These are phyloP conservation scores for Mythimna ferrago DNA, from an alignment of 2,888 invertebrate species.

Conservation along the genomic window DNA sequence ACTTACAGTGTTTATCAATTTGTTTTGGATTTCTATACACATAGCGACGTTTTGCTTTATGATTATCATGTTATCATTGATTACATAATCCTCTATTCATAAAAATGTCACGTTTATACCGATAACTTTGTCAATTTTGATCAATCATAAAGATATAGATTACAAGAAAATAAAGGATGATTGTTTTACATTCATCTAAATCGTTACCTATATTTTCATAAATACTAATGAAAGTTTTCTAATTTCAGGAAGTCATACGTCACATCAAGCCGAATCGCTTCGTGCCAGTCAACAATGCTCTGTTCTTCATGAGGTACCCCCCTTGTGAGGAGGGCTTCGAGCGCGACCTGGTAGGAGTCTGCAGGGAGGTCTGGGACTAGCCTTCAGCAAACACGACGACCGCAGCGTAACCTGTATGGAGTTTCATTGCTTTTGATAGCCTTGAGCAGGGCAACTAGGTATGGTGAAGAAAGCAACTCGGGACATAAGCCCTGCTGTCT, in stretches of 20 bases:
- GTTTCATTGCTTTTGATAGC: conserved; percentile 37
- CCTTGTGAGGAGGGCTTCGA: conserved; percentile 81
- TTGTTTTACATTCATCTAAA: neutral
- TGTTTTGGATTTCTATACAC: neutral
- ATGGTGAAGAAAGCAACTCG: neutral
- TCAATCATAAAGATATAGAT: neutral
- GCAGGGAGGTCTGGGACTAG: conserved; percentile 84
- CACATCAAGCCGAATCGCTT: conserved; percentile 73
- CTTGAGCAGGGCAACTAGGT: conserved; percentile 11
- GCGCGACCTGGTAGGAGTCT: conserved; percentile 81
- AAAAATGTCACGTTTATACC: conserved; percentile 1
- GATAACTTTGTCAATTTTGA: conserved; percentile 5
- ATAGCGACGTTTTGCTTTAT: neutral
- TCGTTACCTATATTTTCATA: too few species aligned
- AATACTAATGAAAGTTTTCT: conserved; percentile 18
- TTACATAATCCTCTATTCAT: neutral
- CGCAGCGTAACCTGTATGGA: conserved; percentile 50
- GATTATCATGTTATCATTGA: conserved; percentile 1
- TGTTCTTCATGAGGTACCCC: conserved; percentile 75
- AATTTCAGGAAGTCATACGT: conserved; percentile 73
- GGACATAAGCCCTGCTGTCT: neutral
- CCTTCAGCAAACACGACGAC: neutral
- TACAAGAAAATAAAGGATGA: neutral
- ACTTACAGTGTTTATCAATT: neutral
- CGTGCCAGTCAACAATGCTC: conserved; percentile 78